Percentiles rank a stretch among this genome's conserved stretches.
Evolutionary conservation across 2,113 vertebrate genomes (phyloP).

Genomic region (Pteronura brasiliensis): DNA sequence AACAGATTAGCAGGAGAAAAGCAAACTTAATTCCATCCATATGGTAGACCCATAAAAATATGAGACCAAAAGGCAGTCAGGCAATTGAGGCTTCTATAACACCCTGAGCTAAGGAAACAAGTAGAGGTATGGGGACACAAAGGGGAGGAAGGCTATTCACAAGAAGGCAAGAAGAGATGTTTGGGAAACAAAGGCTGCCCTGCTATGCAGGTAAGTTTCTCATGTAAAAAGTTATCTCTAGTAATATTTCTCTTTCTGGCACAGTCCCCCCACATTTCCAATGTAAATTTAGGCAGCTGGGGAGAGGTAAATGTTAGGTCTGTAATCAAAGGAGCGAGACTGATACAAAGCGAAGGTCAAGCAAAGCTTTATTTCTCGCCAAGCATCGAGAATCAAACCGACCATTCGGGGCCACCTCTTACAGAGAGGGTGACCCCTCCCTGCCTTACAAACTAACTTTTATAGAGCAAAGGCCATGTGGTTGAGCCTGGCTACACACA

Average conservation of each 20-base stretch:
- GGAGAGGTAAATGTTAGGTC: neutral
- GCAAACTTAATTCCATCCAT: neutral
- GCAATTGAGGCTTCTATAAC: neutral
- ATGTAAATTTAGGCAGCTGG: neutral
- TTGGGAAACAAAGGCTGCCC: neutral
- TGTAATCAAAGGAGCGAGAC: too few species aligned
- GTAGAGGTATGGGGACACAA: neutral
- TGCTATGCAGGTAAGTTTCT: neutral
- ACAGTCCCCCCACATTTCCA: neutral
- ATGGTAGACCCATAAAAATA: neutral
- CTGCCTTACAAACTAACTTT: too few species aligned
- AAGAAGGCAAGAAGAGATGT: neutral
- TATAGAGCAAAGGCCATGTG: too few species aligned
- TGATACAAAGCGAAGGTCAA: too few species aligned
- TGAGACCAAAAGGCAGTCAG: neutral
- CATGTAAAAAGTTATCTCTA: neutral
- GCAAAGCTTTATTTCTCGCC: too few species aligned
- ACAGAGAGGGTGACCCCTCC: too few species aligned
- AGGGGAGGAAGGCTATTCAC: neutral
- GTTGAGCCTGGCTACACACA: too few species aligned
- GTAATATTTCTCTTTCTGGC: neutral
- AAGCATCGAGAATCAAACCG: too few species aligned
- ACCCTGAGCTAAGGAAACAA: neutral
- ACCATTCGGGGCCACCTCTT: too few species aligned
- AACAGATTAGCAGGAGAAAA: neutral